Evolutionary conservation across 2,888 invertebrate genomes (phyloP).

Genomic region (Gibbula magus): DNA sequence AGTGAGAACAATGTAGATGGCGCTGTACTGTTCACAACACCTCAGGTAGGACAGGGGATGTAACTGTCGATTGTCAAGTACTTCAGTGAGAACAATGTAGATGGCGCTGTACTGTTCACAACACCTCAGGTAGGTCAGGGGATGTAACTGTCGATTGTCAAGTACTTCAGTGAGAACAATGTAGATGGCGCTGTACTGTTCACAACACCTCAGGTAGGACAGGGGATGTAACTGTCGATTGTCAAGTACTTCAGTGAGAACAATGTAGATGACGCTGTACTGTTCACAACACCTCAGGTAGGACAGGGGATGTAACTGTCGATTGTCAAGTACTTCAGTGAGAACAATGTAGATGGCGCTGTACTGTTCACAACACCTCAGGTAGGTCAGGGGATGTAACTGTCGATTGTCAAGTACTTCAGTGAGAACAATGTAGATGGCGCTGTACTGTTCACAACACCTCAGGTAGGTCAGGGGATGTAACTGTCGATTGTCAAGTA

Average conservation of each 20-base stretch:
- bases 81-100: slow-evolving; percentile 72
- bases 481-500: slow-evolving; percentile 94
- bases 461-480: slow-evolving; percentile 79
- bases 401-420: slow-evolving; percentile 93
- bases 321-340: slow-evolving; percentile 88
- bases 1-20: slow-evolving; percentile 79
- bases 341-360: slow-evolving; percentile 81
- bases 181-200: slow-evolving; percentile 89
- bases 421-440: slow-evolving; percentile 79
- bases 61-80: slow-evolving; percentile 94
- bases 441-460: slow-evolving; percentile 94
- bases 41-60: slow-evolving; percentile 79
- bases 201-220: slow-evolving; percentile 88
- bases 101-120: slow-evolving; percentile 93
- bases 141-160: slow-evolving; percentile 89
- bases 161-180: slow-evolving; percentile 79
- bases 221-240: slow-evolving; percentile 82
- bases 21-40: slow-evolving; percentile 94
- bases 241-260: slow-evolving; percentile 85
- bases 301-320: slow-evolving; percentile 80
- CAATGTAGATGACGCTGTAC: slow-evolving; percentile 84
- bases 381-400: slow-evolving; percentile 73
- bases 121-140: slow-evolving; percentile 84
- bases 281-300: slow-evolving; percentile 94
- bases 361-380: slow-evolving; percentile 96